These are phyloP conservation scores for Austrolebias charrua DNA, from an alignment of 2,797 vertebrate species.

Conservation along the genomic window DNA sequence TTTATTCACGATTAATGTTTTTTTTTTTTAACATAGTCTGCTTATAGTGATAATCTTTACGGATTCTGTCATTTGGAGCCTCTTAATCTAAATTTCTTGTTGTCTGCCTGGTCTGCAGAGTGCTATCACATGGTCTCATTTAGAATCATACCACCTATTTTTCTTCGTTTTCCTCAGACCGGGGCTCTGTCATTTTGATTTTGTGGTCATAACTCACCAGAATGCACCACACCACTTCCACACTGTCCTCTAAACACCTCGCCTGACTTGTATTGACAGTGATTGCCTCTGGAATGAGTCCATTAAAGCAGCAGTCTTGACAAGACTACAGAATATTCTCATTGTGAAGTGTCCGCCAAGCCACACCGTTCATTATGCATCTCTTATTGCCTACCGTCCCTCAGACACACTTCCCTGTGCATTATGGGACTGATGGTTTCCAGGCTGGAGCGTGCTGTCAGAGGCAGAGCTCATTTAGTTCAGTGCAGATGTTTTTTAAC, in stretches of 20 bases:
- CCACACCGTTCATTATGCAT: constrained; percentile 73
- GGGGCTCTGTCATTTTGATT: constrained; percentile 84
- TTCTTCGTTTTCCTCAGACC: constrained; percentile 79
- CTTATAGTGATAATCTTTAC: constrained; percentile 84
- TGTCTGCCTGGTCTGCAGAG: constrained; percentile 78
- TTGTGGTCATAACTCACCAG: constrained; percentile 81
- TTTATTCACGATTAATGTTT: neutral
- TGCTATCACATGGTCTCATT: constrained; percentile 79
- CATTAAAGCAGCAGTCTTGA: constrained; percentile 88
- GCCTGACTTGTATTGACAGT: constrained; percentile 90
- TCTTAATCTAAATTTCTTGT: constrained; percentile 89
- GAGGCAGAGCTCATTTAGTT: constrained; percentile 72
- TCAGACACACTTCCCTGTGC: constrained; percentile 73
- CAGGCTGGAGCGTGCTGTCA: constrained; percentile 69
- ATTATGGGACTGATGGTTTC: constrained; percentile 72
- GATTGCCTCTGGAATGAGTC: constrained; percentile 91
- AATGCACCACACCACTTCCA: constrained; percentile 41
- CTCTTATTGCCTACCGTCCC: constrained; percentile 71
- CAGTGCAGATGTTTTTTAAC: constrained; percentile 54
- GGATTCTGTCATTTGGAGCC: constrained; percentile 83
- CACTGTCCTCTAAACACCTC: constrained; percentile 71
- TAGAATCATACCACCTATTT: constrained; percentile 80
- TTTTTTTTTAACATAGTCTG: constrained; percentile 76
- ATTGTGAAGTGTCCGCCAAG: constrained; percentile 52
- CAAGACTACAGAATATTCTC: constrained; percentile 70